phyloP scores from a whole-genome alignment of 2,113 vertebrate genomes.

The Desmodus rotundus region DNA sequence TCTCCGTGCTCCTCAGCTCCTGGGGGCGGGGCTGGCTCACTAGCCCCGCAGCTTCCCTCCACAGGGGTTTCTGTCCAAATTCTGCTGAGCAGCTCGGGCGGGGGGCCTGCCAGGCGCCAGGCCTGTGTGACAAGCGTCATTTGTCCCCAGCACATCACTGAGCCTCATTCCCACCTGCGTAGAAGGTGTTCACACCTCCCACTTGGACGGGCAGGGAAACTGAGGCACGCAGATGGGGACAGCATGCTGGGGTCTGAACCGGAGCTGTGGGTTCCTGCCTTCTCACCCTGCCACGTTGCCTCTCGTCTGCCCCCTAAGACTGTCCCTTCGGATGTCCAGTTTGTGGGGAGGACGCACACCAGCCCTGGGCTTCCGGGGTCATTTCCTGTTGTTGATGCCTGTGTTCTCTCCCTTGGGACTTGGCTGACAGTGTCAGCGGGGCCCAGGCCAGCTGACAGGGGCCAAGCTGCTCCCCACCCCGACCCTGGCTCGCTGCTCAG shows the following conservation, averaged over 20 bases:
- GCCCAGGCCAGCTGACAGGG: neutral
- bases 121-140: fast-evolving
- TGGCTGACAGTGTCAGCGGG: fast-evolving
- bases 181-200: neutral
- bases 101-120: fast-evolving
- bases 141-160: neutral
- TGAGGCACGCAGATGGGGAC: fast-evolving
- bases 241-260: fast-evolving
- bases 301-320: fast-evolving
- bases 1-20: neutral
- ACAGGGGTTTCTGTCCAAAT: neutral
- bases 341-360: fast-evolving
- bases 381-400: neutral
- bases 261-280: fast-evolving
- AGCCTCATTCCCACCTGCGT: too few species aligned
- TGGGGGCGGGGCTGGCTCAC: neutral
- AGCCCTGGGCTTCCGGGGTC: neutral
- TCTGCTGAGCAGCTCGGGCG: neutral
- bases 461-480: fast-evolving
- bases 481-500: fast-evolving
- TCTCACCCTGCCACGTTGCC: fast-evolving
- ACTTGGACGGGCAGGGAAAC: neutral
- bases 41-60: fast-evolving
- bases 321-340: neutral
- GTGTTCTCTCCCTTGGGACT: neutral